These are phyloP conservation scores for Drosophila arizonae DNA, from an alignment of 1,140 invertebrate genomes.

Conservation along the genomic window DNA sequence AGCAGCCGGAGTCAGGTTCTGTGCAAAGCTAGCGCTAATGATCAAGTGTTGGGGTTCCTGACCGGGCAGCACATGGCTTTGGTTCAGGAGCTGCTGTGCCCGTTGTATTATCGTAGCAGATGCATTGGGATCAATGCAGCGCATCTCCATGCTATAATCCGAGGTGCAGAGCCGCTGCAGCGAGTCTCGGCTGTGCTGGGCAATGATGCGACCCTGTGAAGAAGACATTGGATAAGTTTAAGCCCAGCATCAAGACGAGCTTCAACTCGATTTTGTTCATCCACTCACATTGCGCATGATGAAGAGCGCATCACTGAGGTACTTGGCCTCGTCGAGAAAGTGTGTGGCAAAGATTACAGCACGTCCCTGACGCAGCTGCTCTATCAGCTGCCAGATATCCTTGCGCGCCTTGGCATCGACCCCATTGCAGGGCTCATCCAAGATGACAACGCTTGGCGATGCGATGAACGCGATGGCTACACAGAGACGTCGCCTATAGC, in stretches of 20 bases:
- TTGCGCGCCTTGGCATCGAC: conserved; percentile 90
- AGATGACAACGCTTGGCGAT: conserved; percentile 87
- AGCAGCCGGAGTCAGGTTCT: conserved; percentile 50
- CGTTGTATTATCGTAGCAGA: conserved; percentile 30
- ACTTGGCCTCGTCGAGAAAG: conserved; percentile 87
- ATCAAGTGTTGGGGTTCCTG: conserved; percentile 29
- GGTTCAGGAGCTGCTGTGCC: conserved; percentile 38
- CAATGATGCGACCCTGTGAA: conserved; percentile 70
- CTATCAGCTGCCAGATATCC: conserved; percentile 90
- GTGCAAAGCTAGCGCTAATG: conserved; percentile 54
- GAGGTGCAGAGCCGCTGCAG: conserved; percentile 68
- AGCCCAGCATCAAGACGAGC: too few relatives aligned
- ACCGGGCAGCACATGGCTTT: conserved; percentile 38
- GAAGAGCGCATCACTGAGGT: conserved; percentile 86
- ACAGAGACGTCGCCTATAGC: conserved; percentile 86
- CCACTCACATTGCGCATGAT: conserved; percentile 85
- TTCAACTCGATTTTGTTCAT: too few relatives aligned
- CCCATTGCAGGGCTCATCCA: conserved; percentile 92
- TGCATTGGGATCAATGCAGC: conserved; percentile 51
- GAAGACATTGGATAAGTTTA: not conserved
- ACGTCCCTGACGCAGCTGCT: conserved; percentile 86
- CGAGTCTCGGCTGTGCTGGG: conserved; percentile 75
- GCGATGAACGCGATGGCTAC: conserved; percentile 88
- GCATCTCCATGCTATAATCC: conserved; percentile 59
- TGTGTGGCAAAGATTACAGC: conserved; percentile 90